Percentiles rank a stretch among this genome's conserved stretches.
Evolutionary conservation across 2,113 vertebrate genomes (phyloP).

Genomic region (Trachemys scripta): DNA sequence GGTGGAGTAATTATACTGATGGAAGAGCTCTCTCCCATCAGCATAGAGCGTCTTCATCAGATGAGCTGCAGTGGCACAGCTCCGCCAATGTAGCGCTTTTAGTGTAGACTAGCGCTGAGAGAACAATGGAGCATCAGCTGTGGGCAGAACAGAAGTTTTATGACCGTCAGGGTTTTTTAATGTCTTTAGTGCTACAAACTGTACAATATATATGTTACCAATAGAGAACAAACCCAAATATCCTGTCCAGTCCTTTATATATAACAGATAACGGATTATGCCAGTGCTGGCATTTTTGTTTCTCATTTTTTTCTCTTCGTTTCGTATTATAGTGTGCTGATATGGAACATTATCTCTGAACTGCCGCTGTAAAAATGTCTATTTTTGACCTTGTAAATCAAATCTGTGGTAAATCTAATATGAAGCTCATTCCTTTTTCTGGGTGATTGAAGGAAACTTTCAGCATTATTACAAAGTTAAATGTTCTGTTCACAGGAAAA

Average conservation of each 20-base stretch:
- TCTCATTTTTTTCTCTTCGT: background rate
- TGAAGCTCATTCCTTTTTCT: background rate
- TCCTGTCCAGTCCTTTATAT: background rate
- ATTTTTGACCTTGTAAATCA: background rate
- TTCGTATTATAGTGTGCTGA: background rate
- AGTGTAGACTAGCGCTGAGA: background rate
- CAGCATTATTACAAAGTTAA: background rate
- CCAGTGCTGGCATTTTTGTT: background rate
- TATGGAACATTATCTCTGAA: background rate
- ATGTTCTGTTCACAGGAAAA: background rate
- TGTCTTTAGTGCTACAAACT: background rate
- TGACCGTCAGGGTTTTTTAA: conserved; percentile 64
- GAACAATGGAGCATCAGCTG: conserved; percentile 62
- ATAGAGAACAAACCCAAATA: conserved; percentile 42
- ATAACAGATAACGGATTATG: background rate
- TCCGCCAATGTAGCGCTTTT: no score
- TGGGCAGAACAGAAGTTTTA: conserved; percentile 69
- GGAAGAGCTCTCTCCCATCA: no score
- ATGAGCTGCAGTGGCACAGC: no score
- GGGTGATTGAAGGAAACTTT: background rate
- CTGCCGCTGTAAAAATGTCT: background rate
- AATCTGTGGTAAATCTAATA: background rate
- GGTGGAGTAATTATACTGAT: no score
- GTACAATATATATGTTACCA: conserved; percentile 40
- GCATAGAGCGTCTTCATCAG: no score